These are phyloP conservation scores for Haemorhous mexicanus DNA, from an alignment of 2,113 vertebrate genomes.

Conservation along the genomic window DNA sequence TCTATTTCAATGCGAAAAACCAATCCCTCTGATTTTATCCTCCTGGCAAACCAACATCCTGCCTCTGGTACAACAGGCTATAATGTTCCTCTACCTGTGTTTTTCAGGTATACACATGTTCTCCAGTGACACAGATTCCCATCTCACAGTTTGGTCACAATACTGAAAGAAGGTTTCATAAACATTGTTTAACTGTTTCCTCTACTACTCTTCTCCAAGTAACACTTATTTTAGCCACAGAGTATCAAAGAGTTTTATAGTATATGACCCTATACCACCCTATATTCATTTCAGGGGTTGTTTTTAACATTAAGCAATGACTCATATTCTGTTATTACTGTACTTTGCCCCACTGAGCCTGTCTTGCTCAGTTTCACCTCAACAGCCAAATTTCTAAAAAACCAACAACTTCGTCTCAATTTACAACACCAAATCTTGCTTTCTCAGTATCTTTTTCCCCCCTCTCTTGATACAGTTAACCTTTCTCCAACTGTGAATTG, in stretches of 20 bases:
- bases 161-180: neutral
- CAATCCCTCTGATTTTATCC: neutral
- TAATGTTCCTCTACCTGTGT: neutral
- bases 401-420: neutral
- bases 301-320: neutral
- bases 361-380: neutral
- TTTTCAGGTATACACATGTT: neutral
- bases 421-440: neutral
- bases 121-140: neutral
- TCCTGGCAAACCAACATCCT: neutral
- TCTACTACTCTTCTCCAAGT: neutral
- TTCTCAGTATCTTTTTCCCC: neutral
- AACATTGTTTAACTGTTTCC: neutral
- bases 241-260: neutral
- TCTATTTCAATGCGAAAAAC: neutral
- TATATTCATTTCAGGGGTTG: accelerated
- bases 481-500: neutral
- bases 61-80: neutral
- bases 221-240: neutral
- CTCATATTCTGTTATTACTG: neutral
- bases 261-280: neutral
- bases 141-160: neutral
- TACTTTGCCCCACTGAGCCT: neutral
- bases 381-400: neutral
- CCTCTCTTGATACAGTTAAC: accelerated